Percentiles rank a stretch among this genome's conserved stretches.
Conservation (phyloP, 2,797 vertebrate species). For the Adelosebastes latens region DNA sequence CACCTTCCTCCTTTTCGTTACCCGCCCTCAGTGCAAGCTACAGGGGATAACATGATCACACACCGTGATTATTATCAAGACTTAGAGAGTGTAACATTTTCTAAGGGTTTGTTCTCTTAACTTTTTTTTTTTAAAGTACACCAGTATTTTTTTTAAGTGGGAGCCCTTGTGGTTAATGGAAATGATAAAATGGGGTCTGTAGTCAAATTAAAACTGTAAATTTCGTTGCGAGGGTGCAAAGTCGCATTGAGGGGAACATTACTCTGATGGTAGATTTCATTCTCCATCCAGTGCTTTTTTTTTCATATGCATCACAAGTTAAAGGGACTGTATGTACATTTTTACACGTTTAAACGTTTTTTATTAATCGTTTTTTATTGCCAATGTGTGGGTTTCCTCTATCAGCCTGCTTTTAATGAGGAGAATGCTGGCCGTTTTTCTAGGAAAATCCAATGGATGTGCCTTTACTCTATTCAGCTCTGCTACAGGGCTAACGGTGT, state of each 20-base stretch:
- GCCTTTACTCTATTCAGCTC: too few species aligned
- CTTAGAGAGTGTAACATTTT: background rate
- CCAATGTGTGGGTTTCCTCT: too few species aligned
- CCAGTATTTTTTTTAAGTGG: background rate
- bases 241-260: background rate
- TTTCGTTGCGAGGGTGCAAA: background rate
- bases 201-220: background rate
- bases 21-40: constrained; percentile 95
- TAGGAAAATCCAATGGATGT: too few species aligned
- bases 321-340: too few species aligned
- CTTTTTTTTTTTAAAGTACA: background rate
- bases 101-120: background rate
- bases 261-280: background rate
- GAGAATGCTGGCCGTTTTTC: rapidly evolving
- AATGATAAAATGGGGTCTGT: background rate
- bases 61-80: background rate
- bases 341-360: too few species aligned
- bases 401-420: too few species aligned
- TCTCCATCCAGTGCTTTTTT: background rate
- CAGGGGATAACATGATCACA: background rate
- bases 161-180: background rate
- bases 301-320: background rate
- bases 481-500: too few species aligned
- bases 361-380: too few species aligned
- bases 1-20: constrained; percentile 96